phyloP scores from a whole-genome alignment of 2,888 invertebrate species.

The Odontomyia ornata region DNA sequence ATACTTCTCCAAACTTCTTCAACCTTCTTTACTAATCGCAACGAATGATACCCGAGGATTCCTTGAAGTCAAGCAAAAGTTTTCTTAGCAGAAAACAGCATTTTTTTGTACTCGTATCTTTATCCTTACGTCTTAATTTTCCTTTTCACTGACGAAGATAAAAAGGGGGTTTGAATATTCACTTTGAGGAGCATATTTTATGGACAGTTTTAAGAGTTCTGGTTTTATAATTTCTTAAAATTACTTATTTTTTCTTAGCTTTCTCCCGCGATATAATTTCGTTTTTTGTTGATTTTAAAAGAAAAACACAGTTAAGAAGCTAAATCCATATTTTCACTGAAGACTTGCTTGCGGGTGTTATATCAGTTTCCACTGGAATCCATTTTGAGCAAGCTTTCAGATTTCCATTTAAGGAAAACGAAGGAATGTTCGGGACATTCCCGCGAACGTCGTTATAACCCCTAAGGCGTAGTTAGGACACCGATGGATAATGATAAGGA shows the following conservation, averaged over 20 bases:
- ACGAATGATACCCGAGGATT: neutral
- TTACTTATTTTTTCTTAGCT: neutral
- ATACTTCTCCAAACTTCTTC: neutral
- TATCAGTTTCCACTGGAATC: neutral
- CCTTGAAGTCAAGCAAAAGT: neutral
- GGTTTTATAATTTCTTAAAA: neutral
- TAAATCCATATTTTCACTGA: neutral
- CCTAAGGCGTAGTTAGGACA: neutral
- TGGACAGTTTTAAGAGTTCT: slow-evolving; percentile 1
- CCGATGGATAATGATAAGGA: slow-evolving; percentile 9
- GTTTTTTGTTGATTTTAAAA: neutral
- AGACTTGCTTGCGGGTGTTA: too few species aligned
- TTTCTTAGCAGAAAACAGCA: neutral
- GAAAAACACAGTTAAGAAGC: neutral
- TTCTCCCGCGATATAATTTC: neutral
- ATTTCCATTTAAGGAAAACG: neutral
- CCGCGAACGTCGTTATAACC: neutral
- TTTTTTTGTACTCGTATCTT: neutral
- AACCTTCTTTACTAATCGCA: neutral
- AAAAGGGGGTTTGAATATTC: neutral
- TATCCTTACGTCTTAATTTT: neutral
- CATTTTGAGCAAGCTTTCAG: neutral
- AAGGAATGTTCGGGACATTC: too few species aligned
- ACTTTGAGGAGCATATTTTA: slow-evolving; percentile 10
- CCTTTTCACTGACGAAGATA: neutral